Evolutionary conservation across 2,888 invertebrate genomes (phyloP).

Genomic region (Phengaris alcon): DNA sequence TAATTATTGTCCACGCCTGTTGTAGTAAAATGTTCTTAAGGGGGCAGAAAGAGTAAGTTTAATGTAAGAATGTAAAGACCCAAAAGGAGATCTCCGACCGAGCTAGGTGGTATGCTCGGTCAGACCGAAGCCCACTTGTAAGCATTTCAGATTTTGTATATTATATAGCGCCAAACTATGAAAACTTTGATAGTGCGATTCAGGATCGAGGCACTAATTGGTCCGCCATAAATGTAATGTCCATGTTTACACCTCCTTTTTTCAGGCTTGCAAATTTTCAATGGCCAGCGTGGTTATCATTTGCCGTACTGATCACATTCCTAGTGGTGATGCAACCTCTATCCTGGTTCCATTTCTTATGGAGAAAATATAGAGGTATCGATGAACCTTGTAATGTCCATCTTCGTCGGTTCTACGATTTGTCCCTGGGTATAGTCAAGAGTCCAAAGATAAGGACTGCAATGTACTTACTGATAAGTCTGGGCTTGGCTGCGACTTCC

Average conservation of each 20-base stretch:
- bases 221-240: too few species aligned
- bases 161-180: too few species aligned
- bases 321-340: conserved; percentile 81
- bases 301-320: conserved; percentile 47
- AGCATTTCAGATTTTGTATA: too few species aligned
- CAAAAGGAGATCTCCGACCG: too few species aligned
- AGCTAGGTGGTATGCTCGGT: too few species aligned
- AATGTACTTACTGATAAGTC: conserved; percentile 84
- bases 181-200: too few species aligned
- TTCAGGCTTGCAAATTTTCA: conserved; percentile 57
- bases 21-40: too few species aligned
- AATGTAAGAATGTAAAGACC: neutral
- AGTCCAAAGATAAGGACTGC: conserved; percentile 81
- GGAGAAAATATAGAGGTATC: conserved; percentile 76
- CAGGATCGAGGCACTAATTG: too few species aligned
- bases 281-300: conserved; percentile 58
- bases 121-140: too few species aligned
- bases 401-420: conserved; percentile 79
- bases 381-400: conserved; percentile 76
- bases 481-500: conserved; percentile 81
- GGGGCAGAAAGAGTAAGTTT: neutral
- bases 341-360: conserved; percentile 87
- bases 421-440: conserved; percentile 81
- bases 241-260: conserved; percentile 31
- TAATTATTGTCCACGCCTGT: neutral